Conservation (phyloP, 2,797 vertebrate species). For the Toxotes lorentzi region DNA sequence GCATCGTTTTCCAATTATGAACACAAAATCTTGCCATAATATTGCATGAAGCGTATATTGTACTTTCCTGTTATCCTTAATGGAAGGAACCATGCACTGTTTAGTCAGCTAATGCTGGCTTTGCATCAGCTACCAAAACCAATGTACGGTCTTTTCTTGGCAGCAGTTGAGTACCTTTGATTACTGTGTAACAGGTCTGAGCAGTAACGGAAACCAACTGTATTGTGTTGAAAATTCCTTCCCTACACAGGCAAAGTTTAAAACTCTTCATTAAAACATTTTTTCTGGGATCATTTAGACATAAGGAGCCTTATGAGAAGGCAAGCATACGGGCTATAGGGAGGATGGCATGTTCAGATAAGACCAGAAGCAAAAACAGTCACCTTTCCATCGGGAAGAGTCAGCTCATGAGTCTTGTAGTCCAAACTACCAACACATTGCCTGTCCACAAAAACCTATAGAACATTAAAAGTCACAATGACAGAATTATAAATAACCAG, state of each 20-base stretch:
- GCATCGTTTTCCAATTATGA: too few species aligned
- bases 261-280: not conserved
- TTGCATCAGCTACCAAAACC: not conserved
- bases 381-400: slow-evolving; percentile 88
- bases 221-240: not conserved
- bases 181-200: too few species aligned
- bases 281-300: not conserved
- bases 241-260: not conserved
- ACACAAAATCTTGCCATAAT: too few species aligned
- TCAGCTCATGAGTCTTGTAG: slow-evolving; percentile 84
- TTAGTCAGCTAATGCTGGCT: not conserved
- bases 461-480: slow-evolving; percentile 23
- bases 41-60: too few species aligned
- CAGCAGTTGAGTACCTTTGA: too few species aligned
- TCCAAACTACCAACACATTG: slow-evolving; percentile 89
- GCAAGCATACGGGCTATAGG: not conserved
- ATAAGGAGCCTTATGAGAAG: not conserved
- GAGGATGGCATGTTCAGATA: not conserved
- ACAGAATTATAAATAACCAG: not conserved
- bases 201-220: too few species aligned
- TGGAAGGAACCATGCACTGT: not conserved
- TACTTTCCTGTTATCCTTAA: too few species aligned
- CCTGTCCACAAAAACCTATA: slow-evolving; percentile 91
- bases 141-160: not conserved
- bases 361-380: not conserved